phyloP scores from a whole-genome alignment of 1,140 invertebrate species.

The Drosophila grimshawi region DNA sequence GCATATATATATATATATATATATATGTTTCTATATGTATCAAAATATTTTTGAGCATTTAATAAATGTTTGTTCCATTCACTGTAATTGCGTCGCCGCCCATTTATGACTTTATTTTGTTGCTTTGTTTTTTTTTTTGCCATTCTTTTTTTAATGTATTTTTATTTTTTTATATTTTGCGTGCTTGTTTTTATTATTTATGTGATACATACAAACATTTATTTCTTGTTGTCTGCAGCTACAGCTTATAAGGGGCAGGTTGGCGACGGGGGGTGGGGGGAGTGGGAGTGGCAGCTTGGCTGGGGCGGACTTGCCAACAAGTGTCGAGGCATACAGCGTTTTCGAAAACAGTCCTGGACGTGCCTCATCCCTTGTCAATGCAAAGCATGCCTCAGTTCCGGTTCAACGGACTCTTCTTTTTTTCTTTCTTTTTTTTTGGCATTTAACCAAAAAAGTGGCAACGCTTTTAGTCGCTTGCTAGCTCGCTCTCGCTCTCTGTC shows the following conservation, averaged over 20 bases:
- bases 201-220: slow-evolving; percentile 3
- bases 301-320: slow-evolving; percentile 21
- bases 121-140: slow-evolving; percentile 7
- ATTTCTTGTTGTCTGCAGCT: slow-evolving; percentile 23
- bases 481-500: slow-evolving; percentile 6
- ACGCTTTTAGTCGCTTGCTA: slow-evolving; percentile 17
- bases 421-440: slow-evolving; percentile 48
- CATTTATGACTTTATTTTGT: slow-evolving; percentile 22
- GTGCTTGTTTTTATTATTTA: neutral
- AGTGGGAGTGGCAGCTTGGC: neutral
- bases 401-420: slow-evolving; percentile 54
- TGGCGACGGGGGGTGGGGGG: neutral
- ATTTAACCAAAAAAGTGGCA: slow-evolving; percentile 54
- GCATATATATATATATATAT: slow-evolving; percentile 10
- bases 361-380: slow-evolving; percentile 13
- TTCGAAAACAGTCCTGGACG: slow-evolving; percentile 13
- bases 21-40: neutral
- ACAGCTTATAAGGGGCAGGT: neutral
- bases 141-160: slow-evolving; percentile 1
- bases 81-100: neutral
- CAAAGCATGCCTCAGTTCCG: slow-evolving; percentile 16
- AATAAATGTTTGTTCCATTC: slow-evolving; percentile 8
- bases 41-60: neutral
- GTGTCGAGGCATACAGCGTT: slow-evolving; percentile 29
- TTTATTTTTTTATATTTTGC: neutral